These are phyloP conservation scores for Pampus argenteus DNA, from an alignment of 2,797 vertebrate species.

Conservation along the genomic window DNA sequence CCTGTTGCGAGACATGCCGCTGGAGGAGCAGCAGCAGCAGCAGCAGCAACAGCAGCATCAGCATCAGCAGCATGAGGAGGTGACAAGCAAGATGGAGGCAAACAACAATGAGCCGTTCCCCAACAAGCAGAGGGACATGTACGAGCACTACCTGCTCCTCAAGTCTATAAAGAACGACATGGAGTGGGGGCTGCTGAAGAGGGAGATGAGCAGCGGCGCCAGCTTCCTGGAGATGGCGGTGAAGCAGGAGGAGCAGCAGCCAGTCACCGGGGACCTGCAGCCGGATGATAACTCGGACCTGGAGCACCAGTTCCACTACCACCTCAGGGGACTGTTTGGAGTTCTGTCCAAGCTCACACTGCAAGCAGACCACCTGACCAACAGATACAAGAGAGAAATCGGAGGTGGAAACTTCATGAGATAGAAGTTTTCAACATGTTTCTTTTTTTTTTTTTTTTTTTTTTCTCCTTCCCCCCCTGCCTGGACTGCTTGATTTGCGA, in stretches of 20 bases:
- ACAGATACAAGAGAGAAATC: slow-evolving; percentile 86
- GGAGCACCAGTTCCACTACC: slow-evolving; percentile 86
- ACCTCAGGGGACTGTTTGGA: slow-evolving; percentile 86
- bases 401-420: slow-evolving; percentile 84
- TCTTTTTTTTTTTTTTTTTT: background rate
- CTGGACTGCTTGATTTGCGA: slow-evolving; percentile 66
- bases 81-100: slow-evolving; percentile 60
- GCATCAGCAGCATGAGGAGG: slow-evolving; percentile 33
- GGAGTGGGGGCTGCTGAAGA: slow-evolving; percentile 86
- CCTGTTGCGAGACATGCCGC: slow-evolving; percentile 84
- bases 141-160: slow-evolving; percentile 87
- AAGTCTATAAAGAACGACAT: slow-evolving; percentile 89
- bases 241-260: slow-evolving; percentile 80
- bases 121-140: slow-evolving; percentile 87
- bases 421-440: slow-evolving; percentile 55
- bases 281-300: slow-evolving; percentile 75
- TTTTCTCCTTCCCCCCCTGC: accelerated
- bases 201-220: slow-evolving; percentile 80
- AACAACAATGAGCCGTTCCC: slow-evolving; percentile 65
- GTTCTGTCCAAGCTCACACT: slow-evolving; percentile 87
- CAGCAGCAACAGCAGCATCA: background rate
- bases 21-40: slow-evolving; percentile 76
- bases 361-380: slow-evolving; percentile 87
- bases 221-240: slow-evolving; percentile 86
- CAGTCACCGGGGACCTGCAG: slow-evolving; percentile 40